phyloP scores from a whole-genome alignment of 2,797 vertebrate species.

The Amblyopsis hoosieri region DNA sequence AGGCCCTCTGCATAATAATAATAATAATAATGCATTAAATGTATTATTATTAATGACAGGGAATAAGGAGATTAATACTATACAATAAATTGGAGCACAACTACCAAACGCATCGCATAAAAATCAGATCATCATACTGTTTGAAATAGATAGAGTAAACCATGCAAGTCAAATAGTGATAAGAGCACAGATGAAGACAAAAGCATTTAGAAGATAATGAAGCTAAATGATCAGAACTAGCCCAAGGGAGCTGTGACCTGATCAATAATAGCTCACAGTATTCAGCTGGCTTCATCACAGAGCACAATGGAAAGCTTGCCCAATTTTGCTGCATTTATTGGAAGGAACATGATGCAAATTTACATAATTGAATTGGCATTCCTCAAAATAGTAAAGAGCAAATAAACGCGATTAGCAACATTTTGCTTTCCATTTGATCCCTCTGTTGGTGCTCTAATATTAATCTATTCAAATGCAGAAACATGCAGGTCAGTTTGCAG shows the following conservation, averaged over 20 bases:
- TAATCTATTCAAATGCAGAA: too few species aligned
- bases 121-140: too few species aligned
- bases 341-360: constrained; percentile 1
- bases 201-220: background rate
- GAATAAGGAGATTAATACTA: too few species aligned
- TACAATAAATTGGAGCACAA: too few species aligned
- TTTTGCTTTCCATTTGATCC: constrained; percentile 45
- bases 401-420: constrained; percentile 58
- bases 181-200: background rate
- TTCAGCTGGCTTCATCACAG: constrained; percentile 30
- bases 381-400: constrained; percentile 47
- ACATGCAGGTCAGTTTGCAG: too few species aligned
- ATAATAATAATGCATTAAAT: too few species aligned
- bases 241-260: background rate
- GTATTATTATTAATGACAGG: too few species aligned
- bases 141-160: too few species aligned
- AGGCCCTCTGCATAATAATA: too few species aligned
- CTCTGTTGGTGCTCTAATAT: constrained; percentile 24
- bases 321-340: constrained; percentile 1
- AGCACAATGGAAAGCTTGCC: constrained; percentile 31
- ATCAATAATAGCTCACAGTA: constrained; percentile 2
- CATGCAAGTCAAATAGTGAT: constrained; percentile 2
- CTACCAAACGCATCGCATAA: too few species aligned
- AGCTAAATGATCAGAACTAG: constrained; percentile 6
- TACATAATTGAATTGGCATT: constrained; percentile 40